phyloP scores from a whole-genome alignment of 2,113 vertebrate species.

The Riparia riparia region DNA sequence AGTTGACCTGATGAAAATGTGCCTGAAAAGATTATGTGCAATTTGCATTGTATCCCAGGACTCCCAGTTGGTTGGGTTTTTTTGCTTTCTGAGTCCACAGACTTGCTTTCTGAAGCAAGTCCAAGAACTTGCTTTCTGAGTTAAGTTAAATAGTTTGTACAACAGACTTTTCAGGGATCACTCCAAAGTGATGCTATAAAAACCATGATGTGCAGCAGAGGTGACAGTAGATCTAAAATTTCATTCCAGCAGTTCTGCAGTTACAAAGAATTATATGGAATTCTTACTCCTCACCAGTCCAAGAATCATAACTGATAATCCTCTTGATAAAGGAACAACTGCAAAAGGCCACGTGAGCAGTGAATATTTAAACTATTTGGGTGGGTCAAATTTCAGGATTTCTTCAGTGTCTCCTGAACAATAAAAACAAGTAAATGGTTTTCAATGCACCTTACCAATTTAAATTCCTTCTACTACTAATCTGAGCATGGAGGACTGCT shows the following conservation, averaged over 20 bases:
- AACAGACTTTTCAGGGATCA: neutral
- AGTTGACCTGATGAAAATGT: neutral
- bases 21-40: neutral
- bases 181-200: neutral
- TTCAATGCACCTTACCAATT: neutral
- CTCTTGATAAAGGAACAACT: neutral
- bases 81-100: neutral
- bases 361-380: neutral
- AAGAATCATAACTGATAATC: neutral
- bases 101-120: too few relatives aligned
- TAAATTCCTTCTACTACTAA: neutral
- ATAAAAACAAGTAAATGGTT: neutral
- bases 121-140: too few relatives aligned
- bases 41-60: neutral
- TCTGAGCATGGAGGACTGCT: neutral
- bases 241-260: neutral
- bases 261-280: neutral
- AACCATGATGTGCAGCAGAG: neutral
- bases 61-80: neutral
- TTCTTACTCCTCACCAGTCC: neutral
- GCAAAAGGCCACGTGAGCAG: neutral
- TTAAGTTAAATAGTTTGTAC: neutral
- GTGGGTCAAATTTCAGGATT: neutral
- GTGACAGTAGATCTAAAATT: neutral
- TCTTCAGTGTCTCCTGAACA: neutral